Conservation (phyloP, 2,113 vertebrate genomes). For the Corythornis madagascariensis region DNA sequence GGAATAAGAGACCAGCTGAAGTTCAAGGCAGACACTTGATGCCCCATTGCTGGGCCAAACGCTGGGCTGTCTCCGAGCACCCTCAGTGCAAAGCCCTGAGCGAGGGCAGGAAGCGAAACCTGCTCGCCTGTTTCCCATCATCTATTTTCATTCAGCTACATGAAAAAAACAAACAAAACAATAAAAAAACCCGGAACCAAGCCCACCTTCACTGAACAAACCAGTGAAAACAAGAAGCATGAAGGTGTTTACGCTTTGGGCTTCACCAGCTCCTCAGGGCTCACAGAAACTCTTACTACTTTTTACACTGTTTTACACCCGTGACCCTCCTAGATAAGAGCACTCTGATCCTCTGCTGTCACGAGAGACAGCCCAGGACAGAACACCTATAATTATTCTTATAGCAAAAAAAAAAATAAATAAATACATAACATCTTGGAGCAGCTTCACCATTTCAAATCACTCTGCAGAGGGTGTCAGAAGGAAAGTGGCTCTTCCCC, state of each 20-base stretch:
- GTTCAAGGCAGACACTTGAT: not conserved
- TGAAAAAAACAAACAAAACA: not conserved
- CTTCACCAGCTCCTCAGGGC: not conserved
- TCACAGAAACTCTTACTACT: not conserved
- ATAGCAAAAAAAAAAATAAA: not conserved
- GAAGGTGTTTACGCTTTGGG: not conserved
- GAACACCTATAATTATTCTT: not conserved
- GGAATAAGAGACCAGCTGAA: not conserved
- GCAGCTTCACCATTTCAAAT: not conserved
- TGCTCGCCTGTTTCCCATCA: not conserved
- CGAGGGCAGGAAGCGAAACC: not conserved
- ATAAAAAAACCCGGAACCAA: not conserved
- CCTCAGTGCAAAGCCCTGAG: fast-evolving
- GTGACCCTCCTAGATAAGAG: not conserved
- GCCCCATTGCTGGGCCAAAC: not conserved
- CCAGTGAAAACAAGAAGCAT: not conserved
- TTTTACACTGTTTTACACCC: not conserved
- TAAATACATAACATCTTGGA: not conserved
- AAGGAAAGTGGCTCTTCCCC: conserved; percentile 5
- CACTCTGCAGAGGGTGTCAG: not conserved
- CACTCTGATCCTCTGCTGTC: not conserved
- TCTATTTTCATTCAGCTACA: conserved; percentile 36
- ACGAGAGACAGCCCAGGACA: not conserved
- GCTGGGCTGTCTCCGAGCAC: not conserved
- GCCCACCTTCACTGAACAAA: not conserved